These are phyloP conservation scores for Lathamus discolor DNA, from an alignment of 2,113 vertebrate genomes.

Conservation along the genomic window DNA sequence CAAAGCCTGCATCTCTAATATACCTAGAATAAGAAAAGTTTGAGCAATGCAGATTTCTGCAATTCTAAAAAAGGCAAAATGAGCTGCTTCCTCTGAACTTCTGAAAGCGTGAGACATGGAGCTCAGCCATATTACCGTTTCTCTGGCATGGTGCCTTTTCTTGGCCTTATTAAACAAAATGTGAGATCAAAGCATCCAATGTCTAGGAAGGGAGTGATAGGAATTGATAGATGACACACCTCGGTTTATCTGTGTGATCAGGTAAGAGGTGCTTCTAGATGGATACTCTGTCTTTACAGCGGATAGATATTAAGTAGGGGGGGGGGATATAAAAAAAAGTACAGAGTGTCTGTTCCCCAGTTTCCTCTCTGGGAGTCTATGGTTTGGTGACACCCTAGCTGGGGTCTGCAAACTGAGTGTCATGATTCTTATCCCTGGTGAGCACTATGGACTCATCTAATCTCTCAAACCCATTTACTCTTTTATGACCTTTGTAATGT, in stretches of 20 bases:
- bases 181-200: not conserved
- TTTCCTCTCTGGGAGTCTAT: not conserved
- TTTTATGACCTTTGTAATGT: not conserved
- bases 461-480: not conserved
- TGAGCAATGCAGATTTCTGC: not conserved
- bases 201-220: not conserved
- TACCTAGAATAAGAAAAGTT: not conserved
- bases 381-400: not conserved
- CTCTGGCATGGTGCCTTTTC: not conserved
- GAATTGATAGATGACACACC: not conserved
- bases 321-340: no score
- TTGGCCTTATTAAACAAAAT: not conserved
- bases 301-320: not conserved
- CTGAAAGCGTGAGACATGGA: not conserved
- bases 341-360: not conserved
- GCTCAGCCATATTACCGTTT: accelerated
- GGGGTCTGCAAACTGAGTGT: not conserved
- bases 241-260: not conserved
- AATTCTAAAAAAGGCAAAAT: no score
- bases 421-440: not conserved
- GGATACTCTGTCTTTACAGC: not conserved
- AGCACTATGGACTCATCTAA: not conserved
- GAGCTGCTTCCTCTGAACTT: not conserved
- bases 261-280: not conserved
- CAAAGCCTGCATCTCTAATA: not conserved